Evolutionary conservation across 2,797 vertebrate genomes (phyloP), one percentile per base, ranked within the genome.

Genomic region (Chaenodraco wilsoni): DNA sequence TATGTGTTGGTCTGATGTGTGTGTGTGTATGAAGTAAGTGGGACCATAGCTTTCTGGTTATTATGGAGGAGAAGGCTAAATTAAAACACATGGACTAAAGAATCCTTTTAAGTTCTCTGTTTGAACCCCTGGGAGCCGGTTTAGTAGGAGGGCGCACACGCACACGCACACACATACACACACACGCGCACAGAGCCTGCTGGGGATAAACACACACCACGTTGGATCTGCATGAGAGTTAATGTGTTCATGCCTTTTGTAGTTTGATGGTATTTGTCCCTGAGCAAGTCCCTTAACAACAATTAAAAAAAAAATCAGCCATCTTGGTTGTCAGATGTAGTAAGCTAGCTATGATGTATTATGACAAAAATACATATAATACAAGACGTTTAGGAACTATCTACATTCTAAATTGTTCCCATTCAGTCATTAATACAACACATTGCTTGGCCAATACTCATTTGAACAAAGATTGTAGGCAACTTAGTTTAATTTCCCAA

Each of bases 51-150:
- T 86, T 81, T 88, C 72, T 87, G 76, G 66, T 83, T 87, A 84
- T 88, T 90, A 87, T 82, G 83, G 74, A 84, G 76, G 71, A 83
- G 80, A 78, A 64, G 65, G 71, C 79, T 87, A 85, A 89, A 90
- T 91, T 88, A 90, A 91, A 91, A 89, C 82, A 79, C 79, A 87
- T 69, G 74, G 85, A 85, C 77, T 78, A 73, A 86, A 83, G 79
- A 89, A 86, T 87, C 78, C 85, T 89, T 90, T 89, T 86, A 91
- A 84, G 76, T 86, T 82, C 68, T 83, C 71, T 81, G 65, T 62
- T 71, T 57, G 56, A 64, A 64, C 79, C 71, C 71, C 63, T 9
- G 80, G 86, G 88, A 87, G 57, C n/a, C 49, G 31, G 46, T 76
- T 59, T 73, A 65, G 75, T 77, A 51, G 40, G 70, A 74, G 76